Base-by-base conservation (phyloP, 2,888 invertebrate genomes). In the Polylopha cassiicola region DNA sequence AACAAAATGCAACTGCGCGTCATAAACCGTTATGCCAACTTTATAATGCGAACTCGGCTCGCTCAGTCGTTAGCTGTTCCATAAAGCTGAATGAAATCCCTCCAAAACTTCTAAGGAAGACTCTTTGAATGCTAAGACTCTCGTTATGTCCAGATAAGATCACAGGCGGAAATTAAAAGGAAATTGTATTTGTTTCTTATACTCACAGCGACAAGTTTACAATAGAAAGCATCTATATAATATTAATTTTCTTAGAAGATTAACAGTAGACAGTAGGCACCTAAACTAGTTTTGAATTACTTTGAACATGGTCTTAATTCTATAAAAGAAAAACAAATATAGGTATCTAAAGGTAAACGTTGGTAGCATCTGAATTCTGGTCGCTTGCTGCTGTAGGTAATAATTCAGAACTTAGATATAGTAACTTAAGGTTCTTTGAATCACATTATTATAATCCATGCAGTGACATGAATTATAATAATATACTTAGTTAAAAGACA, bases 141-240 rank as follows among this genome's bases (percentile, higher is more conserved):
- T 68, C 70, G 68, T 75, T 73, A 72, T 60, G 70, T 64, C 70
- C 67, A 73, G 81, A 81, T 81, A 80, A 73, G 61, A 79, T 75
- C 76, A 48, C 54, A 51, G 58, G 53, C 81, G 81, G 81, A 81
- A 81, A 81, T 82, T 80, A 79, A 75, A 65, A 64, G 81, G 81
- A 82, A 82, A 82, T 82, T 78, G 79, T 81, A 73, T 81, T 81
- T 81, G 80, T 81, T 81, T 79, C 79, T 74, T 77, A 74, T 65
- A 72, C n/a, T n/a, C n/a, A n/a, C 61, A 73, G 68, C 65, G 59
- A 60, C 66, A 65, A 55, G 56, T 61, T 69, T 66, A 67, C 65
- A 78, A 73, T 73, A 73, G 69, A 67, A 60, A 36, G 26, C 27
- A 27, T 29, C 18, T 14, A 18, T 29, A 21, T 18, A 8, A 29